These are phyloP conservation scores for Fulmarus glacialis DNA, from an alignment of 2,113 vertebrate species.

Conservation along the genomic window DNA sequence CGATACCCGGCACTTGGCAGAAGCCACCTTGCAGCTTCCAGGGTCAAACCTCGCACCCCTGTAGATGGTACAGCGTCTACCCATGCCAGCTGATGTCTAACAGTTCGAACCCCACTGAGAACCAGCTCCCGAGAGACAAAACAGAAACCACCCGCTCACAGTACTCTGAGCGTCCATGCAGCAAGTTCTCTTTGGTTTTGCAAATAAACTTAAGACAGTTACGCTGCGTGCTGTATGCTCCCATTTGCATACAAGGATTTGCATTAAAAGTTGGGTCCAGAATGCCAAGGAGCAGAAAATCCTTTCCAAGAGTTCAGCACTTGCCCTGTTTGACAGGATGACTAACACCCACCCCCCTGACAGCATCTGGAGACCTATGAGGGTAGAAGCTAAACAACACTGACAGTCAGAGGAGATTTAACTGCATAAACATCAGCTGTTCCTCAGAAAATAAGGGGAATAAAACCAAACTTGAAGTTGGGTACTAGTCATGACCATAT, in stretches of 20 bases:
- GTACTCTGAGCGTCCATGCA: rapidly evolving
- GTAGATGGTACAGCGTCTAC: rapidly evolving
- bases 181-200: background rate
- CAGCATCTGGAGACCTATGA: background rate
- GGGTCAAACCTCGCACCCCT: background rate
- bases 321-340: background rate
- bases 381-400: background rate
- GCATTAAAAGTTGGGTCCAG: background rate
- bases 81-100: rapidly evolving
- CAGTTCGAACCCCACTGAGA: background rate
- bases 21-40: background rate
- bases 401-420: background rate
- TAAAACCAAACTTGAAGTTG: background rate
- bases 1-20: background rate
- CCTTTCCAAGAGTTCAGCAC: background rate
- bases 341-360: background rate
- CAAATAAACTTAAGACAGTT: background rate
- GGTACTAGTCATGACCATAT: background rate
- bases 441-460: background rate
- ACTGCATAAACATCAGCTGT: background rate
- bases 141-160: rapidly evolving
- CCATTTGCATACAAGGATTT: background rate
- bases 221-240: background rate
- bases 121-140: background rate
- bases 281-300: background rate